phyloP scores from a whole-genome alignment of 2,888 invertebrate genomes.

The Furcula furcula region DNA sequence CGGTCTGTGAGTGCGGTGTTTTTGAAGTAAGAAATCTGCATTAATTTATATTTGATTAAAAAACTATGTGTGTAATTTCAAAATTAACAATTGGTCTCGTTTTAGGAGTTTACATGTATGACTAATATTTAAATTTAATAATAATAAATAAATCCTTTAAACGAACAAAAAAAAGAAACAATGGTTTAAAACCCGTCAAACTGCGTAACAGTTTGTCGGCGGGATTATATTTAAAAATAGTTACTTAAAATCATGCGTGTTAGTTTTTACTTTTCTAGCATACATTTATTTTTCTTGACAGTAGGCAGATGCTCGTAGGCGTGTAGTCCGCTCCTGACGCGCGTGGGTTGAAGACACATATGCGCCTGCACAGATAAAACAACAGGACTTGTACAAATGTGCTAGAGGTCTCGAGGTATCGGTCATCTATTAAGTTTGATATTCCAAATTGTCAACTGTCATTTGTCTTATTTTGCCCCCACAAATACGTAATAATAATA shows the following conservation, averaged over 20 bases:
- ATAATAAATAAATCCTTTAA: too few species aligned
- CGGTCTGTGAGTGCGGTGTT: not conserved
- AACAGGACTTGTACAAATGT: slow-evolving; percentile 30
- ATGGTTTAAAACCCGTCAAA: too few species aligned
- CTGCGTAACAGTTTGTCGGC: too few species aligned
- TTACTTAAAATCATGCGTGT: too few species aligned
- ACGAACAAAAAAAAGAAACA: too few species aligned
- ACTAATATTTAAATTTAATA: too few species aligned
- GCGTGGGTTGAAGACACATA: slow-evolving; percentile 24
- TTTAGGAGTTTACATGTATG: too few species aligned
- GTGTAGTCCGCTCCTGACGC: not conserved
- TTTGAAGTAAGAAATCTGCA: not conserved
- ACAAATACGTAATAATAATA: too few species aligned
- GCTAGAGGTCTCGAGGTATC: slow-evolving; percentile 10
- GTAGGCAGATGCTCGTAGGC: not conserved
- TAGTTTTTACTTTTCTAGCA: too few species aligned
- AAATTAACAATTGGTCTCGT: too few species aligned
- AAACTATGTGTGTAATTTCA: too few species aligned
- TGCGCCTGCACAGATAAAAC: slow-evolving; percentile 14
- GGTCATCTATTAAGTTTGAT: slow-evolving; percentile 9
- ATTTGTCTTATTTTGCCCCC: slow-evolving; percentile 26
- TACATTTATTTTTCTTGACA: not conserved
- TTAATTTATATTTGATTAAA: not conserved
- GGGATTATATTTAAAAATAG: too few species aligned
- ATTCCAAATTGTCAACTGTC: slow-evolving; percentile 26